Evolutionary conservation across 35 echinoderm and acorn worm species (phyloP), one percentile per base, ranked within the genome.

Genomic region (Strongylocentrotus purpuratus): DNA sequence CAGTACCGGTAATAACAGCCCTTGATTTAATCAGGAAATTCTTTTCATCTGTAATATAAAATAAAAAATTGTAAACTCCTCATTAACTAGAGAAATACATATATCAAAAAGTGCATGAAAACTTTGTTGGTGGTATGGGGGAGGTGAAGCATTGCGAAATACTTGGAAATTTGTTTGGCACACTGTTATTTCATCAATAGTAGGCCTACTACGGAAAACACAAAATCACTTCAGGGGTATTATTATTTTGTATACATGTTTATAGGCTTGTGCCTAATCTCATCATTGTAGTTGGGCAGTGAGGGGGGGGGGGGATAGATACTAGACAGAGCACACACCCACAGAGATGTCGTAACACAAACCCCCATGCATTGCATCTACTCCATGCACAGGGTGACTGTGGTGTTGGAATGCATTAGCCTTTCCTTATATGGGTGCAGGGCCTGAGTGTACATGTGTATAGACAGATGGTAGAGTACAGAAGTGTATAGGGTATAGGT

Each of bases 401-500:
- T 78, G 65, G 65, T 78, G 28, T 78, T 78, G 65, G 65, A 78
- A 78, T 78, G 65, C 65, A 78, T 78, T 22, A 78, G 65, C 65
- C 65, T 78, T 78, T 78, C 65, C 65, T 78, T 78, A 78, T 78
- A n/a, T 78, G 65, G 65, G 65, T 78, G 65, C 25, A 22, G 20
- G 20, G 25, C 65, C 8, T n/a, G 0, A 78, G 22, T 78, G 18
- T 78, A 78, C 65, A 78, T 78, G 65, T 78, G 65, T 78, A 28
- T 78, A 28, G 65, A 78, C 65, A 78, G 65, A 22, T 78, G 65
- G 65, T 78, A 78, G 15, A 7, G 22, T 28, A 1, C 50, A 10
- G 7, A 11, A 15, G 50, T 55, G 50, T 6, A 55, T 55, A 9
- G 10, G 50, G 50, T 55, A 15, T 55, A 9, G 50, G 50, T 10